Percentiles rank a stretch among this genome's conserved stretches.
These are phyloP conservation scores for Malurus alboscapulatus DNA, from an alignment of 2,113 vertebrate species.

Conservation along the genomic window DNA sequence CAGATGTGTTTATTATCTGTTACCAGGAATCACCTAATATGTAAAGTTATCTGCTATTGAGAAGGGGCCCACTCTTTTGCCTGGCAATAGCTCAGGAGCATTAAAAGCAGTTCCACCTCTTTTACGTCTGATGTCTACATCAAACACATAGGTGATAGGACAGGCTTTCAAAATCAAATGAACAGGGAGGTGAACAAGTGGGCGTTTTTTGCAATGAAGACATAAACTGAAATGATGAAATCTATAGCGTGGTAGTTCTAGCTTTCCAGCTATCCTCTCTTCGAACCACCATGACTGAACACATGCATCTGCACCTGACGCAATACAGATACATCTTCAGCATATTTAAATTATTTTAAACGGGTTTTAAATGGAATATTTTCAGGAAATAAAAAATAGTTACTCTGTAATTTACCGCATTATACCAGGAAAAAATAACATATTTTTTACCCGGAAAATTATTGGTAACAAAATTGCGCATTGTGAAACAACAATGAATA, in stretches of 20 bases:
- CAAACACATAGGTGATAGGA: conserved; percentile 25
- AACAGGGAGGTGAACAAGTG: conserved; percentile 52
- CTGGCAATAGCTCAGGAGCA: conserved; percentile 21
- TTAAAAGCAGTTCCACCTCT: conserved; percentile 40
- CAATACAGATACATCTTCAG: neutral
- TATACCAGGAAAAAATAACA: neutral
- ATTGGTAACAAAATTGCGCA: neutral
- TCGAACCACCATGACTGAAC: conserved; percentile 1
- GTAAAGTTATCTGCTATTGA: neutral
- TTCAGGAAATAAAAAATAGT: neutral
- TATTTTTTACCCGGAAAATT: neutral
- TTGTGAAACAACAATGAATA: conserved; percentile 22
- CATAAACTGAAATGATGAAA: conserved; percentile 52
- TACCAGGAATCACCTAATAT: conserved; percentile 8
- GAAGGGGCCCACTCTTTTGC: neutral
- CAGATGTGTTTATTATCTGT: conserved; percentile 9
- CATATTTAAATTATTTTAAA: neutral
- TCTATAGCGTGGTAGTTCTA: conserved; percentile 1
- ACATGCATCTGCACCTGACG: neutral
- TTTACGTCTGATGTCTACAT: conserved; percentile 59
- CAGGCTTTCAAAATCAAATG: conserved; percentile 62
- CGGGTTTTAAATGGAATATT: neutral
- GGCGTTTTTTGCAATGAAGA: conserved; percentile 51
- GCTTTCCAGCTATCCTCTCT: conserved; percentile 13
- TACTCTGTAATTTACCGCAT: neutral